A percentile compares a stretch with the other conserved stretches of the same genome.
Evolutionary conservation across 2,888 invertebrate species (phyloP).

Genomic region (Frankliniella fusca): DNA sequence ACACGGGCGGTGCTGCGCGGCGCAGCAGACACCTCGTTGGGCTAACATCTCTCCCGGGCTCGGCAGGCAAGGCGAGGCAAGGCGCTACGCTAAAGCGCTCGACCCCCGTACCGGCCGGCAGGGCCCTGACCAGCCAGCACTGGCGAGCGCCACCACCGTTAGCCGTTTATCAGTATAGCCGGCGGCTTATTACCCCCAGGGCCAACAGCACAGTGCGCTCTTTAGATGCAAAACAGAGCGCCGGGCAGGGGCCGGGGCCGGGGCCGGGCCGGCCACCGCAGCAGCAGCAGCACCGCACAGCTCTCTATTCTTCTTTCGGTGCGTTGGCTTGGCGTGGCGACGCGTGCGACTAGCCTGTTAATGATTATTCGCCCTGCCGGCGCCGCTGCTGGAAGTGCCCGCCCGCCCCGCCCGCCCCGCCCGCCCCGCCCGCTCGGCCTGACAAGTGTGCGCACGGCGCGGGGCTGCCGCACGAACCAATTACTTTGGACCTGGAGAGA

Average conservation of each 20-base stretch:
- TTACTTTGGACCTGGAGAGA: background rate
- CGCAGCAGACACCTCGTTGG: no score
- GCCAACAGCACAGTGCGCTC: background rate
- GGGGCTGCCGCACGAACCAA: background rate
- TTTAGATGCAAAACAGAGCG: constrained; percentile 19
- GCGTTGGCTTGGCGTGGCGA: background rate
- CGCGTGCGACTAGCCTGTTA: background rate
- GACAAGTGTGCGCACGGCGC: background rate
- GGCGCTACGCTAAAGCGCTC: no score
- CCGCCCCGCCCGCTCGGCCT: no score
- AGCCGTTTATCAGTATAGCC: constrained; percentile 12
- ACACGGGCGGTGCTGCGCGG: no score
- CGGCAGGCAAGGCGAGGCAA: no score
- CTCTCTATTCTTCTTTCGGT: constrained; percentile 7
- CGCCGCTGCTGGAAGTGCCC: background rate
- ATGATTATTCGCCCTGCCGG: constrained; percentile 6
- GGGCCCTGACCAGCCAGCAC: no score
- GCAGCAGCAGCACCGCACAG: background rate
- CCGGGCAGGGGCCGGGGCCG: no score
- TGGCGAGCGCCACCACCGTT: background rate
- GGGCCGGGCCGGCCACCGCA: background rate
- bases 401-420: no score
- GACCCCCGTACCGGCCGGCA: no score
- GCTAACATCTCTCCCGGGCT: no score
- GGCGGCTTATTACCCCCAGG: background rate